These are phyloP conservation scores for Triplophysa tibetana DNA, from an alignment of 2,113 vertebrate genomes.

Conservation along the genomic window DNA sequence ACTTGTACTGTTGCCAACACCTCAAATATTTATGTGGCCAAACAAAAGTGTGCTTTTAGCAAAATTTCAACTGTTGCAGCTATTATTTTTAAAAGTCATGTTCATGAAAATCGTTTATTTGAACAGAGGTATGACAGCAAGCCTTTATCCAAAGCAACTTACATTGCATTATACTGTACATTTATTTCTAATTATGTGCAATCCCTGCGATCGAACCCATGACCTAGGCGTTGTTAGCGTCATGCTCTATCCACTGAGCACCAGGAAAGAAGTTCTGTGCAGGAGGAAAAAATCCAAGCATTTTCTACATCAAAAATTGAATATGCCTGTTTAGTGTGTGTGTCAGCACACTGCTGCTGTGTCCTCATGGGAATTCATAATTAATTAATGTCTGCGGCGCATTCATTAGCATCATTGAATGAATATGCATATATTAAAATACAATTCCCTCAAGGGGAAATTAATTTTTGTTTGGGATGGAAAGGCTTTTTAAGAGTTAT, in stretches of 20 bases:
- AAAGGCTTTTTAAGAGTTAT: background rate
- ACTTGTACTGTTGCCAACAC: background rate
- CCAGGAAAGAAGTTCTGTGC: too few relatives aligned
- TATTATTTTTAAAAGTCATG: background rate
- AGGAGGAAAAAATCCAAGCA: too few relatives aligned
- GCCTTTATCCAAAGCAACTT: too few relatives aligned
- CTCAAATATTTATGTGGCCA: background rate
- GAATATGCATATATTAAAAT: background rate
- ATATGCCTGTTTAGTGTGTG: background rate
- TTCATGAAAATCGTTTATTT: background rate
- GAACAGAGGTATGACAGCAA: background rate
- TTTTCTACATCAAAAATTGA: background rate
- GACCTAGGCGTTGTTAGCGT: too few relatives aligned
- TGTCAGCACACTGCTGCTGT: background rate
- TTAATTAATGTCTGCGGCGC: constrained; percentile 25
- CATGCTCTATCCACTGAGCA: too few relatives aligned
- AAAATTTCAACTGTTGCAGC: background rate
- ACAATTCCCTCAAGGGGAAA: background rate
- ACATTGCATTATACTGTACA: too few relatives aligned
- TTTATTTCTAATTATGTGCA: too few relatives aligned
- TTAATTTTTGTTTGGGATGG: background rate
- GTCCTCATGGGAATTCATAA: constrained; percentile 8
- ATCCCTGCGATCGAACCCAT: too few relatives aligned
- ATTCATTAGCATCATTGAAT: constrained; percentile 27
- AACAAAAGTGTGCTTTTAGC: background rate